phyloP scores from a whole-genome alignment of 2,888 invertebrate species.

The Orthonychiurus folsomi region DNA sequence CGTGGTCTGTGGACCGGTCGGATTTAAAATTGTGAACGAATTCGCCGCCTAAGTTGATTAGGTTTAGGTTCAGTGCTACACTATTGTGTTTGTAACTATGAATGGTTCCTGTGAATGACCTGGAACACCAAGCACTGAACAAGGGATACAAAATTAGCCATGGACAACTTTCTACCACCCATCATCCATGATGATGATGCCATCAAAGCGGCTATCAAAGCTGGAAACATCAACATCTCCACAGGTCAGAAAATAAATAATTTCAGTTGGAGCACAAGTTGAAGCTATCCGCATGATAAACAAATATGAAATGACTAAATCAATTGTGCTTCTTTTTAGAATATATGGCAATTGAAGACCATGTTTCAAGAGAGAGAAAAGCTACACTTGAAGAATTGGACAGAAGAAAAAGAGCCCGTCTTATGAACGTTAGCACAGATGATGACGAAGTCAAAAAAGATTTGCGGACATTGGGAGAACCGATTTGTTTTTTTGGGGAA shows the following conservation, averaged over 20 bases:
- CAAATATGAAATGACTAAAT: too few species aligned
- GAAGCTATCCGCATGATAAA: too few species aligned
- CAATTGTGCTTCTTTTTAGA: too few species aligned
- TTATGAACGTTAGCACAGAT: constrained; percentile 95
- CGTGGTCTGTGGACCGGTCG: too few species aligned
- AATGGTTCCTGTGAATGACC: too few species aligned
- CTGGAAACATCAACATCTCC: constrained; percentile 58
- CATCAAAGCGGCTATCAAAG: constrained; percentile 51
- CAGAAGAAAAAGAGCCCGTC: constrained; percentile 79
- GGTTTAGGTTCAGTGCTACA: too few species aligned
- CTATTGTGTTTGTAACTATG: too few species aligned
- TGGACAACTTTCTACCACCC: background rate
- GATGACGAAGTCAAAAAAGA: constrained; percentile 90
- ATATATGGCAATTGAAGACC: constrained; percentile 79
- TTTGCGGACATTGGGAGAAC: constrained; percentile 84
- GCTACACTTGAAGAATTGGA: constrained; percentile 93
- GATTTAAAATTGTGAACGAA: too few species aligned
- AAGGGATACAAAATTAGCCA: too few species aligned
- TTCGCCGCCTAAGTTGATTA: too few species aligned
- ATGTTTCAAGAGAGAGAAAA: constrained; percentile 77
- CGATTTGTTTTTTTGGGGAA: constrained; percentile 96
- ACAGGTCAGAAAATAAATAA: constrained; percentile 50
- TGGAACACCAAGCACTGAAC: too few species aligned
- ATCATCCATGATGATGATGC: constrained; percentile 36
- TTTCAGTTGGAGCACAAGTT: too few species aligned